Conservation (phyloP, 1,140 invertebrate genomes). For the Oedothorax gibbosus region DNA sequence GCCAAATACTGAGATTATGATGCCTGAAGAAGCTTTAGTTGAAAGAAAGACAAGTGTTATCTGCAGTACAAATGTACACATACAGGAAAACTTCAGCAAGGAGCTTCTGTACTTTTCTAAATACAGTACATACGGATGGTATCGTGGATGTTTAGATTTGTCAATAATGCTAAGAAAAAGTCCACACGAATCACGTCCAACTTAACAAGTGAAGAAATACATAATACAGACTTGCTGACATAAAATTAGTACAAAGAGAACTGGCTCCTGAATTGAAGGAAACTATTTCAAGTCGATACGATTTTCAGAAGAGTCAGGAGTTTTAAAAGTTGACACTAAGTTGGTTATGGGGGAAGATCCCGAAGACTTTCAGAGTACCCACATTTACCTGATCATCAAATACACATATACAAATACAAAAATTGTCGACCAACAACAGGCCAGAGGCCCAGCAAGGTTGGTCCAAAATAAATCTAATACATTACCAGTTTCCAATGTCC, state of each 20-base stretch:
- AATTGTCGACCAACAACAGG: no score
- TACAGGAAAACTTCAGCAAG: not conserved
- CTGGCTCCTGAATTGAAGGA: not conserved
- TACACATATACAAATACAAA: no score
- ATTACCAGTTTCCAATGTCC: no score
- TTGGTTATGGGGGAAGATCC: not conserved
- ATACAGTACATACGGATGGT: not conserved
- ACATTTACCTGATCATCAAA: not conserved
- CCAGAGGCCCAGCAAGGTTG: no score
- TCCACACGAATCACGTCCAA: not conserved
- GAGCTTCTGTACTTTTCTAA: not conserved
- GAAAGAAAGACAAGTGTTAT: constrained; percentile 12
- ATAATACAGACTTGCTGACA: no score
- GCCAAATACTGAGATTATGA: not conserved
- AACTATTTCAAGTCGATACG: not conserved
- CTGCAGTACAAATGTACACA: not conserved
- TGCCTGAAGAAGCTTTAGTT: not conserved
- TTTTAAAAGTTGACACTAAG: not conserved
- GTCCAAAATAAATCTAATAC: no score
- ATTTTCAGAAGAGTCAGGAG: not conserved
- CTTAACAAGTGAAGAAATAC: no score
- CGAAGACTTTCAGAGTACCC: no score
- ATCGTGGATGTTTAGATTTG: not conserved
- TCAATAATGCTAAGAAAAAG: not conserved
- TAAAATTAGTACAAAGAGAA: not conserved